A percentile compares a stretch with the other conserved stretches of the same genome.
Conservation (phyloP, 2,888 invertebrate species). For the Sarcophaga subvicina region DNA sequence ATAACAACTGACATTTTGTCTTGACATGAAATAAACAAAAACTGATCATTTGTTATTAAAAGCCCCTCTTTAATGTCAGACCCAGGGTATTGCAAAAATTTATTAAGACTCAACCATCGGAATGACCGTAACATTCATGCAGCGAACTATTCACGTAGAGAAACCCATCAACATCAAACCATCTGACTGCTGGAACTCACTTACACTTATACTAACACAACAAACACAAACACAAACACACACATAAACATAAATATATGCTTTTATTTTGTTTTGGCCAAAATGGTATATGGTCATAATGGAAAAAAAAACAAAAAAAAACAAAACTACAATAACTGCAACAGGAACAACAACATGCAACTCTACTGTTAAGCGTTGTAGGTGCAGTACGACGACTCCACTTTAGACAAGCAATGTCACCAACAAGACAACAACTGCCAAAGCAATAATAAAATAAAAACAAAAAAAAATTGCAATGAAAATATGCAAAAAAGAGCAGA, state of each 20-base stretch:
- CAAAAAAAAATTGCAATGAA: slow-evolving; percentile 27
- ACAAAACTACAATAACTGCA: not conserved
- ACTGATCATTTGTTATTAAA: slow-evolving; percentile 74
- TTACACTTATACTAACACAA: too few relatives aligned
- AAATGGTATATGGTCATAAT: slow-evolving; percentile 37
- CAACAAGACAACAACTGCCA: slow-evolving; percentile 46
- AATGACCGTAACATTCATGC: slow-evolving; percentile 64
- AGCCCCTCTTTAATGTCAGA: slow-evolving; percentile 60
- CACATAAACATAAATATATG: not conserved
- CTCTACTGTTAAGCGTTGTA: slow-evolving; percentile 55
- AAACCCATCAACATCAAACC: slow-evolving; percentile 24
- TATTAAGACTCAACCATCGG: slow-evolving; percentile 65
- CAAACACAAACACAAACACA: not conserved
- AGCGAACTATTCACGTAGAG: slow-evolving; percentile 38
- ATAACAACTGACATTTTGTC: slow-evolving; percentile 77
- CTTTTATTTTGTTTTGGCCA: slow-evolving; percentile 2
- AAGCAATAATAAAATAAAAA: not conserved
- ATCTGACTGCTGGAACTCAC: slow-evolving; percentile 11
- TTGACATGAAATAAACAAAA: slow-evolving; percentile 74
- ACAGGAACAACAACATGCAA: slow-evolving; percentile 22
- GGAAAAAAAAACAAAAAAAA: slow-evolving; percentile 1
- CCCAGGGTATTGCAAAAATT: slow-evolving; percentile 57
- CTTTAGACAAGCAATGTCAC: slow-evolving; percentile 63
- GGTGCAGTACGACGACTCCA: slow-evolving; percentile 63
- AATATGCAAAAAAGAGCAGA: slow-evolving; percentile 43